Evolutionary conservation across 2,113 vertebrate species (phyloP), one percentile per base, ranked within the genome.

Genomic region (Scartelaos histophorus): DNA sequence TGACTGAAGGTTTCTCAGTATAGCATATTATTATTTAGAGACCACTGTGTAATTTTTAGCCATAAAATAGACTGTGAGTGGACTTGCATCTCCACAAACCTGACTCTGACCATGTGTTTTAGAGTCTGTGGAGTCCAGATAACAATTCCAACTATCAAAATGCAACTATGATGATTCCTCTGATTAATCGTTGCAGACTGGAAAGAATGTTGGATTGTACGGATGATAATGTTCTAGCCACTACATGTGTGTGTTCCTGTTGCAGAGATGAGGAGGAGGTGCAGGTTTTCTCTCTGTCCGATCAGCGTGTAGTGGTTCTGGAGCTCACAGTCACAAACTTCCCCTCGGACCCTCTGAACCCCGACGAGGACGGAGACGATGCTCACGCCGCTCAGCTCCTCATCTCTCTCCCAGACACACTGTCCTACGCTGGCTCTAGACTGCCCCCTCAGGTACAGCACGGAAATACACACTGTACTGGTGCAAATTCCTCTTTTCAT

Each of bases 361-460:
- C 95, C 0, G 93, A 94, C 53, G 81, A 92, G 22, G 94, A 98
- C 0, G 97, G 97, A 2, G 97, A 98, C 0, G 96, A 97, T 0
- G 97, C 97, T 22, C 96, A 98, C 0, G 95, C 95, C 2, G 95
- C 97, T 5, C 92, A 94, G 89, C 93, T 98, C 45, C 80, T 91
- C 0, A 91, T 94, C 79, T 83, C 88, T 5, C 88, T 98, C 13
- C 96, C 97, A 34, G 79, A 88, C 2, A 93, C 94, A 0, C 89
- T 98, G 73, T 93, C 89, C 0, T 97, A 96, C 70, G 92, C 94
- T 0, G 95, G 93, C 53, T 88, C 95, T 78, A 94, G 90, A 80
- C 24, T 88, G 80, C 83, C 91, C 68, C 49, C 85, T 13, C 89
- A 89, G 83, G 91, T 91, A 29, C 0, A 13, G 15, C 7, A 1